Percentiles rank a stretch among this genome's conserved stretches.
phyloP scores from a whole-genome alignment of 92 coral and sea anemone species.

The Epizoanthus rinbou region DNA sequence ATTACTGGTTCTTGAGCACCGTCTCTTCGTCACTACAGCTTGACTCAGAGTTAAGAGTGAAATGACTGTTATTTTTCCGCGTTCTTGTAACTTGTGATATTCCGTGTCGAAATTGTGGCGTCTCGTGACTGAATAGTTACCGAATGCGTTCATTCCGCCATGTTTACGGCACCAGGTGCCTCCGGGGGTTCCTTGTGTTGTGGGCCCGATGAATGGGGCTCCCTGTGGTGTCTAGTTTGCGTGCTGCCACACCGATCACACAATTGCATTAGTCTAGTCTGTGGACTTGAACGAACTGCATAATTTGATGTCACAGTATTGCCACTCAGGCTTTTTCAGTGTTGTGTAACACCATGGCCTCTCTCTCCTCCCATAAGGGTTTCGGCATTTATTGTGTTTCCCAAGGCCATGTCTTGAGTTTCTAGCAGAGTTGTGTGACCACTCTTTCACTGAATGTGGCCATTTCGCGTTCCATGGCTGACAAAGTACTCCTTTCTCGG shows the following conservation, averaged over 20 bases:
- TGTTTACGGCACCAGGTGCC: conserved; percentile 22
- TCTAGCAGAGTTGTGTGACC: conserved; percentile 28
- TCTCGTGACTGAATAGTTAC: conserved; percentile 7
- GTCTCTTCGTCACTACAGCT: too few relatives aligned
- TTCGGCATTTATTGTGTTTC: conserved; percentile 89
- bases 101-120: background rate
- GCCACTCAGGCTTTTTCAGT: conserved; percentile 79
- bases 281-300: conserved; percentile 38
- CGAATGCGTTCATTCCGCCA: conserved; percentile 5
- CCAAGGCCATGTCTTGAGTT: conserved; percentile 75
- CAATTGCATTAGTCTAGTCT: background rate
- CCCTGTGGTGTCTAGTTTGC: conserved; percentile 20
- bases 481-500: conserved; percentile 82
- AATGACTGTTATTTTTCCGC: background rate
- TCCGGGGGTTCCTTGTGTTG: conserved; percentile 14
- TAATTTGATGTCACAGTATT: conserved; percentile 87
- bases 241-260: conserved; percentile 5
- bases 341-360: conserved; percentile 99
- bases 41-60: background rate
- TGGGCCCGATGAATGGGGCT: conserved; percentile 14
- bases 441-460: conserved; percentile 81
- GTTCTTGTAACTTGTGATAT: background rate
- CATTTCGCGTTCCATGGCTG: conserved; percentile 95
- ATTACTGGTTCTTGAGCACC: too few relatives aligned
- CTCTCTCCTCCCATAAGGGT: conserved; percentile 78